A percentile compares a stretch with the other conserved stretches of the same genome.
Conservation (phyloP, 2,888 invertebrate species). For the Philaethria dido region DNA sequence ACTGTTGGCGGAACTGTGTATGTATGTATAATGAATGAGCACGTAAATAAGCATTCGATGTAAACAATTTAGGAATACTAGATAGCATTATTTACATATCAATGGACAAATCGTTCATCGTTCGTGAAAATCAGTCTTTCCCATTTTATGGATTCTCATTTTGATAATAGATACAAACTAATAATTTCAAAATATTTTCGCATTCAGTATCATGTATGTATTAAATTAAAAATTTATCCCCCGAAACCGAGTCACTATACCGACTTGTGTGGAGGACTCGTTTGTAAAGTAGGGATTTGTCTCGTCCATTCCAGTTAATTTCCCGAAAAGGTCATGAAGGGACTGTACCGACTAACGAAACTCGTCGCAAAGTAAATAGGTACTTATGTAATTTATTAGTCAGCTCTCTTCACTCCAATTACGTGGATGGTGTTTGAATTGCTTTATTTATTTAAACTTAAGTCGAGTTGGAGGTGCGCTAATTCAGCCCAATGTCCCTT, state of each 20-base stretch:
- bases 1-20: constrained; percentile 39
- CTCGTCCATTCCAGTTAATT: constrained; percentile 42
- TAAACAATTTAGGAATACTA: constrained; percentile 36
- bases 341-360: constrained; percentile 31
- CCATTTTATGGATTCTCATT: neutral
- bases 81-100: constrained; percentile 5
- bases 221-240: constrained; percentile 15
- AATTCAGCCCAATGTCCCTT: constrained; percentile 22
- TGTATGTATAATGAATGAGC: constrained; percentile 42
- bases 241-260: constrained; percentile 35
- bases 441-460: constrained; percentile 41
- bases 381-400: constrained; percentile 40
- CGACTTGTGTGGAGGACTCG: constrained; percentile 35
- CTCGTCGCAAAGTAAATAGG: constrained; percentile 39
- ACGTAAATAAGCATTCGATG: constrained; percentile 39
- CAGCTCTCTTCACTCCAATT: constrained; percentile 38
- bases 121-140: constrained; percentile 16
- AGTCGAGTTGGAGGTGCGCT: constrained; percentile 20
- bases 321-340: constrained; percentile 42
- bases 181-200: neutral
- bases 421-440: constrained; percentile 42
- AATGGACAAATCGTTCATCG: constrained; percentile 32
- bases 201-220: neutral
- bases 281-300: constrained; percentile 41
- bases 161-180: neutral